Conservation (phyloP, 2,113 vertebrate species). For the Leptobrachium leishanense region DNA sequence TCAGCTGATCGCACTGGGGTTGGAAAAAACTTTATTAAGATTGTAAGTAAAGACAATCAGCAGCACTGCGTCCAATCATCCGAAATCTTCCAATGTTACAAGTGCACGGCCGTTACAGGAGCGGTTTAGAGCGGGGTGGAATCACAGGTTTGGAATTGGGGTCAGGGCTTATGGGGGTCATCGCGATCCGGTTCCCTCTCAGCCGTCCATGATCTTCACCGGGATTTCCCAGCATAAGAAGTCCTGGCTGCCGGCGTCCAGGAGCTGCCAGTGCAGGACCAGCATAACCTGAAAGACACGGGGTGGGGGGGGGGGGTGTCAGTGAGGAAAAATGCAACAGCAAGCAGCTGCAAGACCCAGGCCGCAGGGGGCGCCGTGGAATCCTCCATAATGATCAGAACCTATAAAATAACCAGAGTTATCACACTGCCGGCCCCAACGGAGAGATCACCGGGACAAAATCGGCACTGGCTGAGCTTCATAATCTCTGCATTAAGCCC, state of each 20-base stretch:
- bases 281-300: constrained; percentile 77
- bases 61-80: not conserved
- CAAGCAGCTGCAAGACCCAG: too few species aligned
- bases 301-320: constrained; percentile 7
- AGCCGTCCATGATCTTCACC: constrained; percentile 71
- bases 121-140: not conserved
- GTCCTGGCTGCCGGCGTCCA: constrained; percentile 69
- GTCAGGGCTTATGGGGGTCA: not conserved
- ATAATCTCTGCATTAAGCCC: too few species aligned
- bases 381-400: too few species aligned
- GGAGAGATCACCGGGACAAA: not conserved
- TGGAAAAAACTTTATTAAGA: not conserved
- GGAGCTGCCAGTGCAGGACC: constrained; percentile 86
- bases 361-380: too few species aligned
- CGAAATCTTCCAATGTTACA: not conserved
- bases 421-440: not conserved
- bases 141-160: not conserved
- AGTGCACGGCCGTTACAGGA: constrained; percentile 18
- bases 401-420: too few species aligned
- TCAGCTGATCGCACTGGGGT: not conserved
- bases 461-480: not conserved
- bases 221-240: constrained; percentile 92
- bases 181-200: not conserved
- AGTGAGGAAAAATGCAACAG: not conserved
- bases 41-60: not conserved